Evolutionary conservation across 2,797 vertebrate genomes (phyloP).

Genomic region (Synanceia verrucosa): DNA sequence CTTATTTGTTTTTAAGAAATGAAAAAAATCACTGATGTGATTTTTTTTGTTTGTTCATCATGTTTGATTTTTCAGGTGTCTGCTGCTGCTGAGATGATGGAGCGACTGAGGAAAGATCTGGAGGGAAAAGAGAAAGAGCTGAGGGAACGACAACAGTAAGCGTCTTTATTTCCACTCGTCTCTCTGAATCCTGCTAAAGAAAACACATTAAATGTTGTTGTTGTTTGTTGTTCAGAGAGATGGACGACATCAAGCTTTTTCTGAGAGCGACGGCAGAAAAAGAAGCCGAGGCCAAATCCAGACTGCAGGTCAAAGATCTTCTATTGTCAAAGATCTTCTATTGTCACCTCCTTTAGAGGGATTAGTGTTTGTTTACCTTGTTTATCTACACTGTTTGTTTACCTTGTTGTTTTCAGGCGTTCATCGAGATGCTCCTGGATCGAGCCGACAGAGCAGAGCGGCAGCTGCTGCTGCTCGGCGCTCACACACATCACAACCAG

Average conservation of each 20-base stretch:
- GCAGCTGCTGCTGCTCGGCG: constrained; percentile 82
- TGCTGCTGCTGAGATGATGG: constrained; percentile 66
- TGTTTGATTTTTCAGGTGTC: constrained; percentile 30
- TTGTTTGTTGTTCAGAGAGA: constrained; percentile 63
- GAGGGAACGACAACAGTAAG: constrained; percentile 61
- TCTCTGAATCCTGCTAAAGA: too few species aligned
- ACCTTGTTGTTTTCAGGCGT: constrained; percentile 67
- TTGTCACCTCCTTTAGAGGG: too few species aligned
- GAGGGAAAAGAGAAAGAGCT: constrained; percentile 64
- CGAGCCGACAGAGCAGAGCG: constrained; percentile 88
- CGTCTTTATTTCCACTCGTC: too few species aligned
- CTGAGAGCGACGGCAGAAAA: constrained; percentile 71
- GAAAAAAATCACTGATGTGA: too few species aligned
- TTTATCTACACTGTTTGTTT: too few species aligned
- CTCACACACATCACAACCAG: constrained; percentile 3
- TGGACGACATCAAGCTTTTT: constrained; percentile 72
- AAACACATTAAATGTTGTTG: too few species aligned
- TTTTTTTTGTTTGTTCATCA: not conserved
- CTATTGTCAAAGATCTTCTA: not conserved
- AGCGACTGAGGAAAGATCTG: constrained; percentile 51
- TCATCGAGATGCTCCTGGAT: constrained; percentile 91
- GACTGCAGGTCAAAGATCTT: constrained; percentile 63
- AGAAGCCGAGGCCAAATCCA: constrained; percentile 73
- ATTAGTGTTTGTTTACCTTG: too few species aligned
- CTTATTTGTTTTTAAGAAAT: too few species aligned